Base-by-base conservation (phyloP, 2,888 invertebrate species). In the Andrena trimmerana region DNA sequence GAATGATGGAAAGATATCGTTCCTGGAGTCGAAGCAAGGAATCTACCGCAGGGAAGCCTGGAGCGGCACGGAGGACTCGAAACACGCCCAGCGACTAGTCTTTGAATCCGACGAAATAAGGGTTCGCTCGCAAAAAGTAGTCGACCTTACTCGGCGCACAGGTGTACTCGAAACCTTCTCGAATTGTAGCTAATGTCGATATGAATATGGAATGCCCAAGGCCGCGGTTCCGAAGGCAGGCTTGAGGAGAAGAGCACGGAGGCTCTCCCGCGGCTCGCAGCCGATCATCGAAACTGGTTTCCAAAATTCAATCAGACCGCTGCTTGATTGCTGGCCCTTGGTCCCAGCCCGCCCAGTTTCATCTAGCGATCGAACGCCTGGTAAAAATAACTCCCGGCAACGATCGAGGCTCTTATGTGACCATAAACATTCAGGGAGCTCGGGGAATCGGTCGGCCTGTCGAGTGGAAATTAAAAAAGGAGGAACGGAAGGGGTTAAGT, bases 111-210 rank as follows among this genome's bases (percentile, higher is more conserved):
- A 66, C 72, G 57, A 79, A 72, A 65, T 69, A 79, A 81, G 68
- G 68, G 73, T 73, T 81, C 42, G 24, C 36, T 29, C 29, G 77
- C 67, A 80, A 84, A 84, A 84, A 84, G 76, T 75, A 62, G 84
- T 80, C 59, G 76, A 67, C 76, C 77, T 83, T 80, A 83, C 78
- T 73, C 67, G 57, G 31, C 62, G 84, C 73, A 84, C 80, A 77
- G 74, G 74, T 84, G 74, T 62, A 77, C 52, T 72, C 84, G 80
- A 84, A 84, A 80, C 65, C 70, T 82, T 81, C 76, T 67, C 62
- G 54, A 74, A 80, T 80, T 74, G 69, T 66, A 62, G 65, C 81
- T 74, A 74, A 82, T 74, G 54, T 36, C 29, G 65, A 70, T 70
- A 67, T 66, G 59, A 65, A 66, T 73, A 60, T 27, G 52, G 65